phyloP scores from a whole-genome alignment of 2,888 invertebrate genomes.

The Liposcelis brunnea region DNA sequence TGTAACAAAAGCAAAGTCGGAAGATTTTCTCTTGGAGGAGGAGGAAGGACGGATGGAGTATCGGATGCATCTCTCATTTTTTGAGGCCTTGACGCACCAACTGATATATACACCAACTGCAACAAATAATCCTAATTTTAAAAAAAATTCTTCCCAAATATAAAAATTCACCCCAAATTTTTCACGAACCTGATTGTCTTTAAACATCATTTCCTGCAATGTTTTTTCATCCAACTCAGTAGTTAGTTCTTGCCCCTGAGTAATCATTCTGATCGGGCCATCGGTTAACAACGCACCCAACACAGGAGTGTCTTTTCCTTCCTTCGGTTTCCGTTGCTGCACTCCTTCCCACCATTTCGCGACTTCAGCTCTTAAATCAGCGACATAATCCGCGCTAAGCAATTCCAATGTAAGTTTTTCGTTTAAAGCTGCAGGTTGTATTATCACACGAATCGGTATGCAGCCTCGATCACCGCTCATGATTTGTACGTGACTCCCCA shows the following conservation, averaged over 20 bases:
- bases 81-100: constrained; percentile 53
- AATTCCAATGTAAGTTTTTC: constrained; percentile 70
- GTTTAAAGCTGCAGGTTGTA: constrained; percentile 77
- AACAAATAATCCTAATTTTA: constrained; percentile 13
- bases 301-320: constrained; percentile 30
- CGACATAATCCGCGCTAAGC: constrained; percentile 72
- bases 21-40: constrained; percentile 68
- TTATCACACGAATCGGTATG: constrained; percentile 53
- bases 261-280: constrained; percentile 80
- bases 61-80: constrained; percentile 49
- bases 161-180: too few relatives aligned
- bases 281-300: constrained; percentile 55
- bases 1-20: constrained; percentile 71
- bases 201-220: constrained; percentile 79
- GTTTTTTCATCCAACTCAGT: constrained; percentile 86
- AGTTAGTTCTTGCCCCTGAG: constrained; percentile 82
- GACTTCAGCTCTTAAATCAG: constrained; percentile 83
- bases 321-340: constrained; percentile 19
- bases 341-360: constrained; percentile 82
- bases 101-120: constrained; percentile 75
- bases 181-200: constrained; percentile 61
- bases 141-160: constrained; percentile 7
- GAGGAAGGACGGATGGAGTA: constrained; percentile 71
- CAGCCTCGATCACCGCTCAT: constrained; percentile 34
- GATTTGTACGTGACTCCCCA: constrained; percentile 59